Conservation (phyloP, 2,888 invertebrate genomes). For the Apantesis nais region DNA sequence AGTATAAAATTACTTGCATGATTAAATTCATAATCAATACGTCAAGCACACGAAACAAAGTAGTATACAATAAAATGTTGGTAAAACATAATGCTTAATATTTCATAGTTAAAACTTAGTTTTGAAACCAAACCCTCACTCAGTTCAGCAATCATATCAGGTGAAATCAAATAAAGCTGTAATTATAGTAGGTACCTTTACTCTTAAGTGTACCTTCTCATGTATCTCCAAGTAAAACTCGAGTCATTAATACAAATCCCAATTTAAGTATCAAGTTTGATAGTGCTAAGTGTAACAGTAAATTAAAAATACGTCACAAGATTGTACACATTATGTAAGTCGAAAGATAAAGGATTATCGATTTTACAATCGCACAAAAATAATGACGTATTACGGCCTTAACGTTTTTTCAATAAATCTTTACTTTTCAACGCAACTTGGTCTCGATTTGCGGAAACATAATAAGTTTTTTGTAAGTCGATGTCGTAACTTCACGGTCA, state of each 20-base stretch:
- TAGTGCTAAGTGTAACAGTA: background rate
- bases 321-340: background rate
- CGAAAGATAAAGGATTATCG: background rate
- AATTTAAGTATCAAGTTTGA: background rate
- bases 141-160: background rate
- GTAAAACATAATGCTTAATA: background rate
- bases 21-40: background rate
- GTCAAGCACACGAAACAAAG: too few relatives aligned
- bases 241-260: background rate
- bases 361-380: slow-evolving; percentile 19
- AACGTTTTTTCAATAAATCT: slow-evolving; percentile 50
- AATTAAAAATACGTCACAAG: background rate
- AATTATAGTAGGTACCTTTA: background rate
- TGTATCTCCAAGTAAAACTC: background rate
- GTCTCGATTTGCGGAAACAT: slow-evolving; percentile 80
- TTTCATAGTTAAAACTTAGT: background rate
- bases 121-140: background rate
- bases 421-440: slow-evolving; percentile 56
- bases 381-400: slow-evolving; percentile 52
- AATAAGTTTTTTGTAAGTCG: slow-evolving; percentile 66
- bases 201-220: background rate
- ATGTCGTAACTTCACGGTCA: slow-evolving; percentile 81
- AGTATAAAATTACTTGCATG: background rate
- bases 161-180: background rate
- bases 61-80: background rate